Evolutionary conservation across 2,113 vertebrate genomes (phyloP).

Genomic region (Phrynocephalus versicolor): DNA sequence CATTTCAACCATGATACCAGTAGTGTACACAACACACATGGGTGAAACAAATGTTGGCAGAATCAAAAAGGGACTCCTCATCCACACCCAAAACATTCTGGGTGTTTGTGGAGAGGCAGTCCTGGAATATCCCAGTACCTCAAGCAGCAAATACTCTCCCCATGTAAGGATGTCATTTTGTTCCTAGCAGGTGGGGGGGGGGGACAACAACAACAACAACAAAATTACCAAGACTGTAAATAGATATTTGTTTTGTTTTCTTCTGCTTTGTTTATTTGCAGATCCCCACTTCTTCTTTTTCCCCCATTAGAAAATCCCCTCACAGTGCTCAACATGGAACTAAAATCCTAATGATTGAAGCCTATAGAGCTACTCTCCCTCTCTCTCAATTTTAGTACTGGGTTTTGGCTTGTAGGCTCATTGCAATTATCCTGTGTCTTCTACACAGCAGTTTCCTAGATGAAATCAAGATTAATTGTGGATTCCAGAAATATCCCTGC

Average conservation of each 20-base stretch:
- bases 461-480: not conserved
- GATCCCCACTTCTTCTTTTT: not conserved
- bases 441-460: not conserved
- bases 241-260: not conserved
- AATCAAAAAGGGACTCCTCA: no score
- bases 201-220: no score
- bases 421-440: slow-evolving; percentile 2
- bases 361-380: not conserved
- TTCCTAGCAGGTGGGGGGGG: no score
- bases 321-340: not conserved
- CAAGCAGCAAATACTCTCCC: no score
- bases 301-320: not conserved
- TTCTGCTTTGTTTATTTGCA: not conserved
- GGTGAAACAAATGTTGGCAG: no score
- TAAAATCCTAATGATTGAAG: not conserved
- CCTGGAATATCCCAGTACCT: no score
- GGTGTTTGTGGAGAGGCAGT: no score
- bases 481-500: not conserved
- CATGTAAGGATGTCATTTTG: no score
- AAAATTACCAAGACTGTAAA: not conserved
- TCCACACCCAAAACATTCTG: no score
- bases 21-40: no score
- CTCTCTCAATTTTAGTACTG: not conserved
- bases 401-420: not conserved
- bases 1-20: no score